A percentile compares a stretch with the other conserved stretches of the same genome.
Evolutionary conservation across 2,888 invertebrate genomes (phyloP).

Genomic region (Oxytorus armatus): DNA sequence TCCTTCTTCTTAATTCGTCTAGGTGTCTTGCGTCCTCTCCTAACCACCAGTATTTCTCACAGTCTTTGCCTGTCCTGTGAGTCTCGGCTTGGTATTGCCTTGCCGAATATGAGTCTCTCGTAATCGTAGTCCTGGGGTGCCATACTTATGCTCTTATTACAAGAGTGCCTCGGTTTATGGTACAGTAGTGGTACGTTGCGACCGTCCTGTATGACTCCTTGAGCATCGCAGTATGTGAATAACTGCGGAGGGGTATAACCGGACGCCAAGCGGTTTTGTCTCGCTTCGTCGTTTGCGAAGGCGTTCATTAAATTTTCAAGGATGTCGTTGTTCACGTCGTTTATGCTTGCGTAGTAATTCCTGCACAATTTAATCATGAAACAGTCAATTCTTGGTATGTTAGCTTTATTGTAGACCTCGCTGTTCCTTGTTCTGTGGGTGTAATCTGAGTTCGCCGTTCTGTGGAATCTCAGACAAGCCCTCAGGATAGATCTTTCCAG

Average conservation of each 20-base stretch:
- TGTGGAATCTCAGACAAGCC: slow-evolving; percentile 1
- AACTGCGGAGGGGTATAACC: background rate
- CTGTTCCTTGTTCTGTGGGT: slow-evolving; percentile 1
- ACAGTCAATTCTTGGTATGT: slow-evolving; percentile 21
- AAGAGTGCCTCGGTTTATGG: background rate
- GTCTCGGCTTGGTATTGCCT: background rate
- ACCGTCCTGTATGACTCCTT: slow-evolving; percentile 3
- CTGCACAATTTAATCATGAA: slow-evolving; percentile 2
- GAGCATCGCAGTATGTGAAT: background rate
- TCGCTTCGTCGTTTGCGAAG: background rate
- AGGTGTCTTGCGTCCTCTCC: background rate
- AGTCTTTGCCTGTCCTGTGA: background rate
- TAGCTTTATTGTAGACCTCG: slow-evolving; percentile 3
- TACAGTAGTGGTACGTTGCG: background rate
- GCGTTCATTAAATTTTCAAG: background rate
- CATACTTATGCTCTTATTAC: background rate
- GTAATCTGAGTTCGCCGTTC: slow-evolving; percentile 5
- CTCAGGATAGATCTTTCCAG: no score
- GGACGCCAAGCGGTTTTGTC: background rate
- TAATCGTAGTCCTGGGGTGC: background rate
- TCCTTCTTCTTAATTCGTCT: background rate
- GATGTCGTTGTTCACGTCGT: background rate
- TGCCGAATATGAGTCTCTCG: background rate
- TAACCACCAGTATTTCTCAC: background rate
- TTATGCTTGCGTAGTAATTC: background rate